Percentiles rank a stretch among this genome's conserved stretches.
Evolutionary conservation across 2,888 invertebrate genomes (phyloP).

Genomic region (Pollenia labialis): DNA sequence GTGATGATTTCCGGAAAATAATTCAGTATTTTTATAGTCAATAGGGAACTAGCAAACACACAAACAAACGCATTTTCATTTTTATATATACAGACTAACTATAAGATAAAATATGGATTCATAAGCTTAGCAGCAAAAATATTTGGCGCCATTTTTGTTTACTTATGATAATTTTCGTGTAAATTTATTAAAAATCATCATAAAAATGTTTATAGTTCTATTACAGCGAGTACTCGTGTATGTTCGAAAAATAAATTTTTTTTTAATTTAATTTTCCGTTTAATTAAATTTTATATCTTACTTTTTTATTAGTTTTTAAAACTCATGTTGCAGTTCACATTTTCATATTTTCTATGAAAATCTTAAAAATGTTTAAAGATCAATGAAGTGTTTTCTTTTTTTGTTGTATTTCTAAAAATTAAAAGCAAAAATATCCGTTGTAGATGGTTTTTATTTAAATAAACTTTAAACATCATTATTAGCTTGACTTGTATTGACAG

Average conservation of each 20-base stretch:
- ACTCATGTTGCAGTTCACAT: constrained; percentile 11
- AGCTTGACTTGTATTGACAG: constrained; percentile 55
- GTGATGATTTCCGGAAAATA: too few relatives aligned
- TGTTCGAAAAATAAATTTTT: constrained; percentile 14
- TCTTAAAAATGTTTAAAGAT: constrained; percentile 42
- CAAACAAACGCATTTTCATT: too few relatives aligned
- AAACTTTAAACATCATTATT: constrained; percentile 61
- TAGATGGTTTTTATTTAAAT: constrained; percentile 26
- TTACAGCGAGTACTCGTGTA: constrained; percentile 30
- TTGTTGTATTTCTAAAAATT: constrained; percentile 13
- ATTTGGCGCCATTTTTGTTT: constrained; percentile 56
- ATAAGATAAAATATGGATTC: too few relatives aligned
- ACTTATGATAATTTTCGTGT: constrained; percentile 24
- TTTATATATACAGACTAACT: too few relatives aligned
- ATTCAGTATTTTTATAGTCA: too few relatives aligned
- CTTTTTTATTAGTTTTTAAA: constrained; percentile 50
- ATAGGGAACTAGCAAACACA: too few relatives aligned
- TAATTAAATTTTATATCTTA: constrained; percentile 65
- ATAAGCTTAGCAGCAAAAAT: not conserved
- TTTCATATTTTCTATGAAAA: constrained; percentile 23
- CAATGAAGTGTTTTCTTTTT: constrained; percentile 47
- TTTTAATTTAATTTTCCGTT: constrained; percentile 64
- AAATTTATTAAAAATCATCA: constrained; percentile 51
- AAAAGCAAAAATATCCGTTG: constrained; percentile 7
- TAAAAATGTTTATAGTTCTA: constrained; percentile 54